Base-by-base conservation (phyloP, 2,113 vertebrate genomes). In the Platichthys stellatus region DNA sequence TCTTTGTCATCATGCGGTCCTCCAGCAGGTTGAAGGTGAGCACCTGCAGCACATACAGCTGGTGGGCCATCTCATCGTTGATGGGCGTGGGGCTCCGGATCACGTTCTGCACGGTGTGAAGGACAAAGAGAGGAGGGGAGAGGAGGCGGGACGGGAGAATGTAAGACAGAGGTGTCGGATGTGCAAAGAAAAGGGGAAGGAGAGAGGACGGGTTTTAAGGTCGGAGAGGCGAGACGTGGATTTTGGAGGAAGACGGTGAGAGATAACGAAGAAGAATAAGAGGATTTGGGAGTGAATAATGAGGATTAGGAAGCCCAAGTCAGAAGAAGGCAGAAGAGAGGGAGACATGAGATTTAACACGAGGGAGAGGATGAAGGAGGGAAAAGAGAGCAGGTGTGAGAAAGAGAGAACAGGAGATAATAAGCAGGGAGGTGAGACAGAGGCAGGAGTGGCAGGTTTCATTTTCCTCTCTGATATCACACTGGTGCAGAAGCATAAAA, bases 1-100 rank as follows among this genome's bases (percentile, higher is more conserved):
- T 99, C 93, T 98, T 98, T 78, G 98, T 98, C 97, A 99, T 99
- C 98, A 99, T 98, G 78, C 98, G 95, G 89, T 99, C 98, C 91
- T 99, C 98, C 85, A 98, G 88, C 74, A 99, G 95, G 86, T 99
- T 99, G 74, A 99, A 99, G 64, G 95, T 98, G 58, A 99, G 95
- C n/a, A 99, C 97, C 93, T 99, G 98, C 12, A 97, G 93, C 66
- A 99, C 97, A 5, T 99, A 99, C 10, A 99, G 94, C 92, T 99
- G 98, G 74, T 99, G 98, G 1, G 98, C 96, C 98, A 99, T 99
- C 89, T 99, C 98, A 2, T 98, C 97, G 75, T 98, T 99, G 87
- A 99, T 98, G 76, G 96, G 92, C 10, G 94, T 95, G 78, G 96
- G 92, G 54, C 97, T 95, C 75, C 97, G 95, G 90, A 99, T 99